Evolutionary conservation across 2,113 vertebrate species (phyloP), one percentile per base, ranked within the genome.

Genomic region (Hemiscyllium ocellatum): DNA sequence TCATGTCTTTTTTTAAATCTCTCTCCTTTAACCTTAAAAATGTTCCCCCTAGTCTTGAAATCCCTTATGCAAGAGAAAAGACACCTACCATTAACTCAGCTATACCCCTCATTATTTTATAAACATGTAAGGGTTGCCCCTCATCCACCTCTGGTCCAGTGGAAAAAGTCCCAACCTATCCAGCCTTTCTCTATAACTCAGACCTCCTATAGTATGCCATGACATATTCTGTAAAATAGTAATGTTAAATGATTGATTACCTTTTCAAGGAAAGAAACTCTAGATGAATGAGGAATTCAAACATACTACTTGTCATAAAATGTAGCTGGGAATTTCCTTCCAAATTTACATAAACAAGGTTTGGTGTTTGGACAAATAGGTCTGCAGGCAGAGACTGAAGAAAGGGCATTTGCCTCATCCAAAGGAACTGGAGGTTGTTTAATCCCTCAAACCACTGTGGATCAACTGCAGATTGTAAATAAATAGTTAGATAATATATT

Each of bases 401-500:
- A 33, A 95, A 95, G 3, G 69, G 94, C 69, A 72, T 72, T 3
- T 70, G 68, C 5, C 94, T 70, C 94, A 95, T 95, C 69, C 68
- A 76, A 15, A 95, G 69, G 42, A 52, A 33, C 47, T 50, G 94
- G 12, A 95, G 69, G 52, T 95, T 95, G 42, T 10, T 95, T 52
- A 95, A 72, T 70, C 42, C 66, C 33, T 70, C 94, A 76, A 95
- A 95, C 8, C 94, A 95, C 47, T 95, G 69, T 72, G 68, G 26
- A 69, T 95, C 69, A 95, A 72, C 94, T 95, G 37, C 2, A 95
- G 87, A 95, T 95, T 52, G 94, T 52, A 95, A 95, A 76, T 95
- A 50, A 95, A 52, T 47, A 3, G 47, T 95, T 70, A 72, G 5
- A 19, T 37, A 66, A 20, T 37, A 61, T 61, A 33, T 61, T 61